Percentiles rank a stretch among this genome's conserved stretches.
Evolutionary conservation across 1,140 invertebrate genomes (phyloP).

Genomic region (Metaphire vulgaris): DNA sequence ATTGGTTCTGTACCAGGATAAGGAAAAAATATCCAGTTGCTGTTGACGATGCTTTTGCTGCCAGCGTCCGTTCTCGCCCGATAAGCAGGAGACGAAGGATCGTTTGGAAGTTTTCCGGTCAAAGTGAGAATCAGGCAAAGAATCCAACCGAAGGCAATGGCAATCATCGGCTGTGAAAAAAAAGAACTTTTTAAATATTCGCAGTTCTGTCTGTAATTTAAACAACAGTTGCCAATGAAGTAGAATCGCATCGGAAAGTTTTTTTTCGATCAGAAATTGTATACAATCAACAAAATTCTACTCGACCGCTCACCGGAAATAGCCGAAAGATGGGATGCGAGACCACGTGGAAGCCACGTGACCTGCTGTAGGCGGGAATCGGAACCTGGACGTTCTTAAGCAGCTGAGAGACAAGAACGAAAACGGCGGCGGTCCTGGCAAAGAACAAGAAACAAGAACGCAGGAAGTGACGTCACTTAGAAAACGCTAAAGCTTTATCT

Average conservation of each 20-base stretch:
- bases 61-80: slow-evolving; percentile 72
- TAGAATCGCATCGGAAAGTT: too few species aligned
- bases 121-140: slow-evolving; percentile 68
- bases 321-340: slow-evolving; percentile 71
- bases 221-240: too few species aligned
- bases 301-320: slow-evolving; percentile 74
- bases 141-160: slow-evolving; percentile 72
- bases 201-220: too few species aligned
- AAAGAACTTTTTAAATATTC: slow-evolving; percentile 30
- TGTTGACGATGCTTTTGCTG: slow-evolving; percentile 63
- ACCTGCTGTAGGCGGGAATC: slow-evolving; percentile 58
- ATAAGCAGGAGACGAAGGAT: slow-evolving; percentile 54
- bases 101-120: slow-evolving; percentile 59
- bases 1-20: slow-evolving; percentile 79
- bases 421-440: slow-evolving; percentile 67
- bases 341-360: slow-evolving; percentile 56
- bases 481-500: too few species aligned
- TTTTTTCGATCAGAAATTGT: too few species aligned
- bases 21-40: slow-evolving; percentile 75
- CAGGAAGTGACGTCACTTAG: too few species aligned
- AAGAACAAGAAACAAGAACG: slow-evolving; percentile 31
- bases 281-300: too few species aligned
- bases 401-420: slow-evolving; percentile 75
- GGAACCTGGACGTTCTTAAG: slow-evolving; percentile 65
- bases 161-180: slow-evolving; percentile 57